Evolutionary conservation across 2,888 invertebrate genomes (phyloP), one percentile per base, ranked within the genome.

Genomic region (Athalia rosae): DNA sequence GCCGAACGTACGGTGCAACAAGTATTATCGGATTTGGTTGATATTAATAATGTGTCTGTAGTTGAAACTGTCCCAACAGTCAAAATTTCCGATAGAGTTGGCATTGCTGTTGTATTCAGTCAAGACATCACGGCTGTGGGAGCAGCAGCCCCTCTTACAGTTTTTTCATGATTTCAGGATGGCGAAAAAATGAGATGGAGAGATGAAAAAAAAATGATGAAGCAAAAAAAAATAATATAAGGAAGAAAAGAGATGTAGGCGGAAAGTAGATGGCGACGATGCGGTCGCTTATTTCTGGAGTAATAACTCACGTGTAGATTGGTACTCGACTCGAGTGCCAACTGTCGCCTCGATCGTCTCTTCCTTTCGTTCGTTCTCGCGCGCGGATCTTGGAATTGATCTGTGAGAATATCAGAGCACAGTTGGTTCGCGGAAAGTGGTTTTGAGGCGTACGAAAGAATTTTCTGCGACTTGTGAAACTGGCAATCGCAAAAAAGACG

Each of bases 261-360:
- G 13, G 59, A 15, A 15, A 15, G 6, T 7, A 15, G 4, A 59
- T n/a, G 3, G 59, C 13, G n/a, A 59, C 11, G 59, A 59, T 13
- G n/a, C 6, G 50, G 41, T 67, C 43, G 45, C 45, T 58, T 71
- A 71, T 71, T 71, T 58, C 71, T 71, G 11, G 43, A 9, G n/a
- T 56, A 13, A 71, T 71, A 71, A 71, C 41, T 56, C 71, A 56
- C 28, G 13, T 15, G 58, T 45, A 71, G 56, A 71, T 71, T 58
- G 71, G 45, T 58, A 50, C 71, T 71, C 58, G 71, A 71, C 43
- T 71, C 58, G 58, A 71, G 71, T 58, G 45, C 71, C 58, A 56
- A 58, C n/a, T 71, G 56, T 67, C 56, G 56, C 43, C 71, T 58
- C 1, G 13, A 67, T 64, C 64, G 64, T 4, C 50, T n/a, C 67